A percentile compares a stretch with the other conserved stretches of the same genome.
Conservation (phyloP, 37 sponge, comb jelly and placozoan genomes). For the Mnemiopsis leidyi region DNA sequence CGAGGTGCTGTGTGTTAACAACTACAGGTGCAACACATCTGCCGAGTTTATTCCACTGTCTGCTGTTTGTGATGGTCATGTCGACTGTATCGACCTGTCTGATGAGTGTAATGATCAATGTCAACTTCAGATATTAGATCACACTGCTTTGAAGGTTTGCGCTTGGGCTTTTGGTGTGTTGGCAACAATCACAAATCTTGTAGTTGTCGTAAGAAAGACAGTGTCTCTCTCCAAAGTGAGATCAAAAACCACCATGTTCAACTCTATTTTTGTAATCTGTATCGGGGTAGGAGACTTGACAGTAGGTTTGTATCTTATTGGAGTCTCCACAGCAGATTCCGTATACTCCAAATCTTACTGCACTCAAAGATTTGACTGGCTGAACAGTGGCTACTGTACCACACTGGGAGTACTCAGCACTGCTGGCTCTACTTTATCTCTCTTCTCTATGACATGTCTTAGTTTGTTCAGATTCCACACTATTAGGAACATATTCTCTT, state of each 20-base stretch:
- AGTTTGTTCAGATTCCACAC: neutral
- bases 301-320: neutral
- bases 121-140: neutral
- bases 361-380: neutral
- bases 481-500: neutral
- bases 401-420: neutral
- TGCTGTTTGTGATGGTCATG: neutral
- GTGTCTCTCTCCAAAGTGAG: neutral
- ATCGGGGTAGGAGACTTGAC: neutral
- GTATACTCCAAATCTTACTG: neutral
- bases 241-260: neutral
- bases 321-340: neutral
- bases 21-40: neutral
- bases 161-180: neutral
- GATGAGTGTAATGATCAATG: neutral
- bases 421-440: neutral
- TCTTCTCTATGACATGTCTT: neutral
- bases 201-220: neutral
- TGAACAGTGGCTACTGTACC: neutral
- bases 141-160: neutral
- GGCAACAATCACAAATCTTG: neutral
- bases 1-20: neutral
- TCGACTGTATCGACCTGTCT: slow-evolving; percentile 7
- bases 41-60: neutral
- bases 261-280: neutral